Conservation (phyloP, 2,888 invertebrate genomes). For the Dryobotodes eremita region DNA sequence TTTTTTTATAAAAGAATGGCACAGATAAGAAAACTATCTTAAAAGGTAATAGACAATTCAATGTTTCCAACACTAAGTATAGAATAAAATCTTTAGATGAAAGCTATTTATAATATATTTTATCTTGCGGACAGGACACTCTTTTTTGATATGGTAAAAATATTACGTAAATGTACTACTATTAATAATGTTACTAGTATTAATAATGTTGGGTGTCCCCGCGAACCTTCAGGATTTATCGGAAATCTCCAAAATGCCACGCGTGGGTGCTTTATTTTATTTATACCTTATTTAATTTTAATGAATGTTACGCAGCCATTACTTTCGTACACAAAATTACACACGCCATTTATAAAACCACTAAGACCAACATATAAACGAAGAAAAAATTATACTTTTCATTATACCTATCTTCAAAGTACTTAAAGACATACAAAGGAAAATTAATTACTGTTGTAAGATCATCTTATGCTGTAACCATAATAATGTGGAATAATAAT, state of each 20-base stretch:
- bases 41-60: too few species aligned
- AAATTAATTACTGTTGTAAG: constrained; percentile 46
- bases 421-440: constrained; percentile 33
- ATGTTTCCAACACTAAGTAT: too few species aligned
- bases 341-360: constrained; percentile 3
- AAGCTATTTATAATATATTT: too few species aligned
- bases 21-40: too few species aligned
- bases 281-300: neutral
- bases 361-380: constrained; percentile 1
- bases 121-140: too few species aligned
- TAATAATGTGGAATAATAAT: constrained; percentile 44
- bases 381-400: constrained; percentile 26
- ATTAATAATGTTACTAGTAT: neutral
- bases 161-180: neutral
- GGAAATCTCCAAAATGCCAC: neutral
- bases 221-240: neutral
- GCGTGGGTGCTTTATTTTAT: neutral
- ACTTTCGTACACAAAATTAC: neutral
- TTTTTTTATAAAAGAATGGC: too few species aligned
- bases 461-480: constrained; percentile 39
- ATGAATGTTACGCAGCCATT: neutral
- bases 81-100: too few species aligned
- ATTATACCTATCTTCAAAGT: constrained; percentile 10
- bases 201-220: neutral
- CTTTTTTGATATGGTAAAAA: neutral